Percentiles rank a stretch among this genome's conserved stretches.
phyloP scores from a whole-genome alignment of 35 echinoderm and acorn worm genomes.

The Apostichopus japonicus region DNA sequence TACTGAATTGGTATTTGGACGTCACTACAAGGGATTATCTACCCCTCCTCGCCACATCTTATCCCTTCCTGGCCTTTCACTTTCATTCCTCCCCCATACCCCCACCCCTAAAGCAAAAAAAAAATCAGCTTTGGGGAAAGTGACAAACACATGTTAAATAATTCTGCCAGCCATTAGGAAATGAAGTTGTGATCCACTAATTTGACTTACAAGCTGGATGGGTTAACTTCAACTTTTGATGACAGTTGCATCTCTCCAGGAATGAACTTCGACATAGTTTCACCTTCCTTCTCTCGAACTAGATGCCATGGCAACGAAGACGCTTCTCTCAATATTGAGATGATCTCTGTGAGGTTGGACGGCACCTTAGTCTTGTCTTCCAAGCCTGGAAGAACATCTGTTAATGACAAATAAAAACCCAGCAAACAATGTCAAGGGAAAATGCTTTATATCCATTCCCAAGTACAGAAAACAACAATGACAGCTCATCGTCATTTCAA shows the following conservation, averaged over 20 bases:
- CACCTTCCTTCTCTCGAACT: not conserved
- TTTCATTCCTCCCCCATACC: too few species aligned
- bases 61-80: too few species aligned
- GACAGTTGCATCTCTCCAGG: not conserved
- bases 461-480: not conserved
- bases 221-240: not conserved
- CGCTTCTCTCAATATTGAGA: constrained; percentile 21
- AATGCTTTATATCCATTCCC: not conserved
- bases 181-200: too few species aligned
- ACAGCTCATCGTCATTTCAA: not conserved
- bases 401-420: not conserved
- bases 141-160: too few species aligned
- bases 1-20: too few species aligned
- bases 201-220: constrained; percentile 6
- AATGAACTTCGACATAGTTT: not conserved
- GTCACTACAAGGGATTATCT: too few species aligned
- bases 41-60: too few species aligned
- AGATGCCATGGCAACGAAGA: constrained; percentile 8
- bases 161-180: too few species aligned
- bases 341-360: constrained; percentile 21
- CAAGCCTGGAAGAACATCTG: constrained; percentile 7
- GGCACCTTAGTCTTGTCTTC: constrained; percentile 30
- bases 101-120: too few species aligned
- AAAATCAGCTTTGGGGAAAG: not conserved
- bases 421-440: not conserved